Conservation (phyloP, 37 sponge, comb jelly and placozoan genomes). For the Chondrosia reniformis region DNA sequence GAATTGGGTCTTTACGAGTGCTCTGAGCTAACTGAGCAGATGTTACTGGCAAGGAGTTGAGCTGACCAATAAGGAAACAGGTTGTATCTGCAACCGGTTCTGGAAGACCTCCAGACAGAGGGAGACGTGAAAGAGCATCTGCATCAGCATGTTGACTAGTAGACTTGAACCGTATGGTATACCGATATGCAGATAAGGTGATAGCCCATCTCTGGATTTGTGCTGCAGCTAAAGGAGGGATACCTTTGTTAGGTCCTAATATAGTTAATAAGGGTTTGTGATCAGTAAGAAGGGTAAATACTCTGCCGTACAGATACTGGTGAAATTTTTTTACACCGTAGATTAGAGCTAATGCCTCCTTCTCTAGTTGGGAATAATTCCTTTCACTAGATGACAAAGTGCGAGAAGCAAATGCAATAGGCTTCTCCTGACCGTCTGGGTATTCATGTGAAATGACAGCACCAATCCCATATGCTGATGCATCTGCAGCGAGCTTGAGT, state of each 20-base stretch:
- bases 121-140: slow-evolving; percentile 15
- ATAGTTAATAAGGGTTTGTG: not conserved
- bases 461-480: slow-evolving; percentile 11
- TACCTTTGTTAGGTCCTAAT: not conserved
- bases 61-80: not conserved
- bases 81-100: not conserved
- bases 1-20: slow-evolving; percentile 19
- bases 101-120: not conserved
- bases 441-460: slow-evolving; percentile 22
- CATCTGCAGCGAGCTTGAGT: slow-evolving; percentile 14
- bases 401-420: slow-evolving; percentile 17
- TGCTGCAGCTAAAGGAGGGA: not conserved
- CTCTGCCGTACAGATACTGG: not conserved
- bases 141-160: slow-evolving; percentile 15
- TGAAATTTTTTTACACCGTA: not conserved
- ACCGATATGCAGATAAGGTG: not conserved
- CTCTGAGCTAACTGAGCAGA: not conserved
- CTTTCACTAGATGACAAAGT: slow-evolving; percentile 9
- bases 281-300: not conserved
- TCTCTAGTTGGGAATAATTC: slow-evolving; percentile 24
- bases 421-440: slow-evolving; percentile 16
- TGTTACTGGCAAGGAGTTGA: slow-evolving; percentile 30
- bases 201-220: slow-evolving; percentile 14
- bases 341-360: slow-evolving; percentile 21
- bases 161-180: slow-evolving; percentile 1